Percentiles rank a stretch among this genome's conserved stretches.
Evolutionary conservation across 2,113 vertebrate genomes (phyloP).

Genomic region (Bagarius yarrelli): DNA sequence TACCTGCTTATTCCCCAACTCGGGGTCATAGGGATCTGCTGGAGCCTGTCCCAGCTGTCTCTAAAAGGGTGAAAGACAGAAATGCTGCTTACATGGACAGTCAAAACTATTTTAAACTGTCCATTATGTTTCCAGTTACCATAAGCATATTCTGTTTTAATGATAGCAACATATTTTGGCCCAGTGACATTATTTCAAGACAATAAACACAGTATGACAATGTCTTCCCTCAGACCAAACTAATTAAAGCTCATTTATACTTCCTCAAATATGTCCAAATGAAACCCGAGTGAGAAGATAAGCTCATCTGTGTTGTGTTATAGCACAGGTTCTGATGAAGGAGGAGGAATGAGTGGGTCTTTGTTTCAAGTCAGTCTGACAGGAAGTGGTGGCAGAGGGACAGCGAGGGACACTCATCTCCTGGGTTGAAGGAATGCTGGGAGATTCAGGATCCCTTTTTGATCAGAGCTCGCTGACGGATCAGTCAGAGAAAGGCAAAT

Average conservation of each 20-base stretch:
- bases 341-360: constrained; percentile 52
- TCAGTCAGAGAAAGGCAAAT: constrained; percentile 71
- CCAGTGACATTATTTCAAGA: constrained; percentile 46
- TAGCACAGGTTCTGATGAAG: constrained; percentile 41
- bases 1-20: too few relatives aligned
- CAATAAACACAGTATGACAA: constrained; percentile 58
- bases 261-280: constrained; percentile 55
- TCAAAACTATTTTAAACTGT: constrained; percentile 29
- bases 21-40: too few relatives aligned
- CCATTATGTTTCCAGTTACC: constrained; percentile 4
- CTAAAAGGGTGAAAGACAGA: too few relatives aligned
- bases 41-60: too few relatives aligned
- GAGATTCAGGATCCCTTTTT: constrained; percentile 70
- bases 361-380: constrained; percentile 66
- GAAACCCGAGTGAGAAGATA: constrained; percentile 69
- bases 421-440: constrained; percentile 60
- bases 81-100: neutral
- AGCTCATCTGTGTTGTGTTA: constrained; percentile 70
- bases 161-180: constrained; percentile 26
- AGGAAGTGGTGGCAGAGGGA: constrained; percentile 72
- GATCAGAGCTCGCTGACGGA: constrained; percentile 74
- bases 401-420: constrained; percentile 74
- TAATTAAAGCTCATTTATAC: constrained; percentile 21
- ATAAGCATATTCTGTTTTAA: constrained; percentile 25
- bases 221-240: constrained; percentile 55